Conservation (phyloP, 1,140 invertebrate genomes). For the Brachionus koreanus region DNA sequence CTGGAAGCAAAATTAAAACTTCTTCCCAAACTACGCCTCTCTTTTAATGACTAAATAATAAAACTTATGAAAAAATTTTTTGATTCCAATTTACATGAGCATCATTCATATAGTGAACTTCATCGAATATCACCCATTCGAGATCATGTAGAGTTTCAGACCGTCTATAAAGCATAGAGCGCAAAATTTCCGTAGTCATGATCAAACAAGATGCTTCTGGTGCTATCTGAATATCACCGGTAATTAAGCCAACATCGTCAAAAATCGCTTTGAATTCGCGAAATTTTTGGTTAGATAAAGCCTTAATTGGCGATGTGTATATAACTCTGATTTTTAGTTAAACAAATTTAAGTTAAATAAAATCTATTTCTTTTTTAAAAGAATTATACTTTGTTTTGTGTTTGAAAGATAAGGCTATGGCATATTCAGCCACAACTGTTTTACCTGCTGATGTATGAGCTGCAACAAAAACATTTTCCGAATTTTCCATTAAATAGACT, state of each 20-base stretch:
- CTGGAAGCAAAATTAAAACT: constrained; percentile 87
- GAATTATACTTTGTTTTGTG: constrained; percentile 75
- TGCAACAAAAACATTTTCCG: constrained; percentile 92
- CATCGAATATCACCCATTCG: constrained; percentile 98
- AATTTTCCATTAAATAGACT: constrained; percentile 84
- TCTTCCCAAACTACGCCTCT: constrained; percentile 99
- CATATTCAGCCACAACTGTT: constrained; percentile 98
- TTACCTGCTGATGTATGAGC: constrained; percentile 99
- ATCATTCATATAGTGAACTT: constrained; percentile 99
- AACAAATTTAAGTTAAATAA: not conserved
- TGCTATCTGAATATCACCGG: constrained; percentile 93
- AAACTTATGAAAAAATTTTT: no score
- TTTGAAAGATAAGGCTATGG: constrained; percentile 79
- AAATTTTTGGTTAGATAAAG: constrained; percentile 98
- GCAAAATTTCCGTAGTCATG: constrained; percentile 98
- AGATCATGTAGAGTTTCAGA: constrained; percentile 89
- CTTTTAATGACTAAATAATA: no score
- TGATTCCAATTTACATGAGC: constrained; percentile 66
- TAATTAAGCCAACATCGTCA: constrained; percentile 81
- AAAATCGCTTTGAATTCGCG: constrained; percentile 89
- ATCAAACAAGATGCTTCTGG: constrained; percentile 85
- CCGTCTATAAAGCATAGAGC: constrained; percentile 92
- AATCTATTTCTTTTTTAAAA: not conserved
- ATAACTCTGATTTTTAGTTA: constrained; percentile 69
- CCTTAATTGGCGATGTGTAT: constrained; percentile 99